Evolutionary conservation across 2,113 vertebrate genomes (phyloP).

Genomic region (Phalacrocorax brasilianus): DNA sequence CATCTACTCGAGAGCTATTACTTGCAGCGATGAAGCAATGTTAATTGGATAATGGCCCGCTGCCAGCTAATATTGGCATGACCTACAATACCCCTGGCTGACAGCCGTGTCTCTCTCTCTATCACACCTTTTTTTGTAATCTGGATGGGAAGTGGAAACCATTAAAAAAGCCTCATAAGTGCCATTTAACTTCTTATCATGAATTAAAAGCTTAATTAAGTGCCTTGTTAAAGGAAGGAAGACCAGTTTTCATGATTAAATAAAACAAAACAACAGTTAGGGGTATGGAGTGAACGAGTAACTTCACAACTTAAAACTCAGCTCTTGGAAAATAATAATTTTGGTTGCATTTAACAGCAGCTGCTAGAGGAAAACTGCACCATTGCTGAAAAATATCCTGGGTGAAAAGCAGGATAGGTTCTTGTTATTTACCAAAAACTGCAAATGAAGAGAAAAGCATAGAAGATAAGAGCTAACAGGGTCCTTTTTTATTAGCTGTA

Average conservation of each 20-base stretch:
- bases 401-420: neutral
- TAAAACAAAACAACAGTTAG: slow-evolving; percentile 76
- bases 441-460: neutral
- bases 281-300: slow-evolving; percentile 66
- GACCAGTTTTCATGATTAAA: slow-evolving; percentile 73
- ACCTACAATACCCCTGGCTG: slow-evolving; percentile 75
- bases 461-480: neutral
- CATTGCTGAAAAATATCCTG: neutral
- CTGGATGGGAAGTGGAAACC: slow-evolving; percentile 72
- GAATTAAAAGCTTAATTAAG: slow-evolving; percentile 81
- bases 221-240: slow-evolving; percentile 70
- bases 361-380: neutral
- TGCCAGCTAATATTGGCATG: slow-evolving; percentile 80
- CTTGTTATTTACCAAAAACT: neutral
- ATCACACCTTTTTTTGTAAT: slow-evolving; percentile 70
- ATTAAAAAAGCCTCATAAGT: slow-evolving; percentile 69
- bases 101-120: slow-evolving; percentile 65
- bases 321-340: slow-evolving; percentile 54
- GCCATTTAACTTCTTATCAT: slow-evolving; percentile 76
- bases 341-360: slow-evolving; percentile 26
- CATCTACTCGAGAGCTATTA: slow-evolving; percentile 75
- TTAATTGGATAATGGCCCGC: slow-evolving; percentile 83
- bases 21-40: slow-evolving; percentile 77
- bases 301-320: slow-evolving; percentile 55
- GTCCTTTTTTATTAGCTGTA: neutral